Base-by-base conservation (phyloP, 2,797 vertebrate species). In the Neoniphon sammara region DNA sequence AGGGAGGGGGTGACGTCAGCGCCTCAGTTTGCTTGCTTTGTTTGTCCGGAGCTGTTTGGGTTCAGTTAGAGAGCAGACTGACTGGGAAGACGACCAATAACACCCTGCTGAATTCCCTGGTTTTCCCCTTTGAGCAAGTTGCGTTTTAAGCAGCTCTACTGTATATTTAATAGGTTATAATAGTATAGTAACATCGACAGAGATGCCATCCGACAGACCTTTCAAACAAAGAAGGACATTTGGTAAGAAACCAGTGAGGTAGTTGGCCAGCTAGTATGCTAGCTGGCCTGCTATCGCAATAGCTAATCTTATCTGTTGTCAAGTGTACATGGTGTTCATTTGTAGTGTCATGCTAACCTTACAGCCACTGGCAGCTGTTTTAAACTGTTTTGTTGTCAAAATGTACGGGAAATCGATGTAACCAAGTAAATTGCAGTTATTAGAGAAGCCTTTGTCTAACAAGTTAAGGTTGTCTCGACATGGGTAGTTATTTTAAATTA, bases 161-260 rank as follows among this genome's bases (percentile, higher is more conserved):
- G 27, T 50, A 1, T 3, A 14, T 31, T 31, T 12, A n/a, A 0
- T 30, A 2, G 18, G 34, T 64, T 5, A 8, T 59, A 52, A 56
- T 46, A 2, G 61, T 56, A 66, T 44, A 14, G 46, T 18, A 49
- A 44, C 66, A 15, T 62, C 6, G 7, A 67, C 64, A 80, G 81
- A 77, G 66, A 98, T 98, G 97, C 96, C 97, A 83, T 97, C 96
- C 65, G 96, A 97, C 90, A 94, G 96, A 94, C 95, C 96, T 85
- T 97, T 97, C 92, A 98, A 98, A 88, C 97, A 97, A 88, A 94
- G 97, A 92, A 95, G 97, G 92, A 96, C 95, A 73, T 98, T 97
- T 70, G 96, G 97, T 98, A 90, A 95, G 96, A 89, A 75, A 55
- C 42, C 50, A 62, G 67, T 55, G 68, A 54, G 52, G 60, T 62